phyloP scores from a whole-genome alignment of 2,797 vertebrate genomes.

The Pantherophis alleghaniensis region DNA sequence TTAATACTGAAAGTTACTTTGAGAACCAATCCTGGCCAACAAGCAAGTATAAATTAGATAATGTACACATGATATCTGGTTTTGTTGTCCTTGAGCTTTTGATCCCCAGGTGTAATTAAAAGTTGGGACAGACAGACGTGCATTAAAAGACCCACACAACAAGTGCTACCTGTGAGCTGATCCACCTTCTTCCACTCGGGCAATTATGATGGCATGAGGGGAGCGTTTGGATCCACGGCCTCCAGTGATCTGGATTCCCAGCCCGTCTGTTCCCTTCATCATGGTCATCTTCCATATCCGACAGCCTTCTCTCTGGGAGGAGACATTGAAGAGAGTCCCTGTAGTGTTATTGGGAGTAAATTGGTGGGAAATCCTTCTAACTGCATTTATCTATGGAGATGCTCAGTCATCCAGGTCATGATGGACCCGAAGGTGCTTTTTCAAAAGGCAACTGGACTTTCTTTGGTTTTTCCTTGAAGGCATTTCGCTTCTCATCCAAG shows the following conservation, averaged over 20 bases:
- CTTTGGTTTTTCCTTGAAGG: neutral
- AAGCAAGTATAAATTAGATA: neutral
- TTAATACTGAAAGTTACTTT: neutral
- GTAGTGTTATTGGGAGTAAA: constrained; percentile 49
- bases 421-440: neutral
- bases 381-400: neutral
- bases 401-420: neutral
- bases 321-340: constrained; percentile 63
- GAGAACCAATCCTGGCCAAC: neutral
- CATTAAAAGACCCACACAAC: rapidly evolving
- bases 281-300: constrained; percentile 98
- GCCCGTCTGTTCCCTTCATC: constrained; percentile 87
- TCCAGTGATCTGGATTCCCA: constrained; percentile 94
- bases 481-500: too few species aligned
- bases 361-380: neutral
- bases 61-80: neutral
- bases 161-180: constrained; percentile 85
- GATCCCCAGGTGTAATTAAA: rapidly evolving
- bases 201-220: constrained; percentile 89
- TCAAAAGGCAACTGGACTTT: neutral
- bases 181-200: constrained; percentile 89
- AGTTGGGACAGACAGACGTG: neutral
- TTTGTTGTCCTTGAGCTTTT: neutral
- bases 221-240: constrained; percentile 92
- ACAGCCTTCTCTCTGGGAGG: constrained; percentile 83